Conservation (phyloP, 2,797 vertebrate genomes). For the Halcyon smyrnensis region DNA sequence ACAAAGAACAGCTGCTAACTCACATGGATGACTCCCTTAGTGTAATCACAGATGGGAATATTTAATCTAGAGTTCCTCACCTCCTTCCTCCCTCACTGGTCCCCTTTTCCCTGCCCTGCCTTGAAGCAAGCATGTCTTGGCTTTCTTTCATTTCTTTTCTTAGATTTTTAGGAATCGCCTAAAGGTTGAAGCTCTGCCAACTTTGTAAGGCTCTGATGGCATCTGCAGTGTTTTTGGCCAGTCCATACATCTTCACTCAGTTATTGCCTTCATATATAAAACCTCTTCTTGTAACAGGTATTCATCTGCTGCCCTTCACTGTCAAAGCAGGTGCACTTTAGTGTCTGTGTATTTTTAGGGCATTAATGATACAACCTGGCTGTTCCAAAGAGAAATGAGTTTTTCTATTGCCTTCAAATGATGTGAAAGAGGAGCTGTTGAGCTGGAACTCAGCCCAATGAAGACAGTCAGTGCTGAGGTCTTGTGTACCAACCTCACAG, state of each 20-base stretch:
- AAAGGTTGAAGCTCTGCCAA: not conserved
- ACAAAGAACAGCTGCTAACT: not conserved
- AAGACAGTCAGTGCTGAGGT: not conserved
- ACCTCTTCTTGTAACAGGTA: not conserved
- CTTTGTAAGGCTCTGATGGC: not conserved
- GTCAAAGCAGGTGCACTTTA: not conserved
- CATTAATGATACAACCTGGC: not conserved
- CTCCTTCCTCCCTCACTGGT: not conserved
- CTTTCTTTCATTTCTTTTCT: not conserved
- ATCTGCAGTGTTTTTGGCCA: not conserved
- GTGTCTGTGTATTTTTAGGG: not conserved
- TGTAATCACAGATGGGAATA: not conserved
- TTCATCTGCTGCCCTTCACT: not conserved
- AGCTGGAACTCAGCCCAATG: constrained; percentile 7
- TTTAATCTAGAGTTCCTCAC: not conserved
- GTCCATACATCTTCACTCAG: not conserved
- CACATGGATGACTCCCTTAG: not conserved
- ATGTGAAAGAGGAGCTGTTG: not conserved
- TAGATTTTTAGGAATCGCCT: not conserved
- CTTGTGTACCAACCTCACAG: not conserved
- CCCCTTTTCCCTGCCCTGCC: not conserved
- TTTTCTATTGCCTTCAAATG: constrained; percentile 22
- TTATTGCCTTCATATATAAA: not conserved
- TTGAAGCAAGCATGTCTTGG: not conserved
- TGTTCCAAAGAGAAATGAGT: constrained; percentile 12